Evolutionary conservation across 1,140 invertebrate species (phyloP).

Genomic region (Listronotus oregonensis): DNA sequence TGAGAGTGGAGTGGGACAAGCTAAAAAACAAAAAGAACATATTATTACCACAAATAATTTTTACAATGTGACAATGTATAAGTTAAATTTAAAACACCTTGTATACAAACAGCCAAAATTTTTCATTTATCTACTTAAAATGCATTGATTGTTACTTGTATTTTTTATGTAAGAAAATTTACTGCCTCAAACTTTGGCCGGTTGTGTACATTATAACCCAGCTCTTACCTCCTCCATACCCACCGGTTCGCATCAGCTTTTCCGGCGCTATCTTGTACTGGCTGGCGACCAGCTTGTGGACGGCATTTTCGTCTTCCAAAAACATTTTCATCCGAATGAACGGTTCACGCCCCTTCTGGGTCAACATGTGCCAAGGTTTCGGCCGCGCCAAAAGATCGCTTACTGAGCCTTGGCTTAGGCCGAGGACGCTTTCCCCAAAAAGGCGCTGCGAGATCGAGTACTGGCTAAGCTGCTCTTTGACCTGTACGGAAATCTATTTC

Average conservation of each 20-base stretch:
- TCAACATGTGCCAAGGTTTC: constrained; percentile 97
- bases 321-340: constrained; percentile 99
- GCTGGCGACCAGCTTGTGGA: constrained; percentile 93
- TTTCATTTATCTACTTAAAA: no score
- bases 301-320: constrained; percentile 94
- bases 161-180: no score
- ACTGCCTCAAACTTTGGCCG: no score
- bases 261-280: constrained; percentile 98
- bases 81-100: no score
- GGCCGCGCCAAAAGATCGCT: constrained; percentile 92
- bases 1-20: constrained; percentile 71
- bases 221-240: constrained; percentile 74
- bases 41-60: background rate
- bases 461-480: constrained; percentile 97
- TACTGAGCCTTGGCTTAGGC: constrained; percentile 94
- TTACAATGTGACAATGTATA: background rate
- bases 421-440: constrained; percentile 96
- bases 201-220: no score
- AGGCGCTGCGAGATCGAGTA: constrained; percentile 98
- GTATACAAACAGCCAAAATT: no score
- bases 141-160: no score
- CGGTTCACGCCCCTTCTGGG: constrained; percentile 94
- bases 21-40: constrained; percentile 52
- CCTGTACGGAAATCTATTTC: constrained; percentile 49
- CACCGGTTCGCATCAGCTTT: constrained; percentile 92